Base-by-base conservation (phyloP, 2,113 vertebrate genomes). In the Bufo bufo region DNA sequence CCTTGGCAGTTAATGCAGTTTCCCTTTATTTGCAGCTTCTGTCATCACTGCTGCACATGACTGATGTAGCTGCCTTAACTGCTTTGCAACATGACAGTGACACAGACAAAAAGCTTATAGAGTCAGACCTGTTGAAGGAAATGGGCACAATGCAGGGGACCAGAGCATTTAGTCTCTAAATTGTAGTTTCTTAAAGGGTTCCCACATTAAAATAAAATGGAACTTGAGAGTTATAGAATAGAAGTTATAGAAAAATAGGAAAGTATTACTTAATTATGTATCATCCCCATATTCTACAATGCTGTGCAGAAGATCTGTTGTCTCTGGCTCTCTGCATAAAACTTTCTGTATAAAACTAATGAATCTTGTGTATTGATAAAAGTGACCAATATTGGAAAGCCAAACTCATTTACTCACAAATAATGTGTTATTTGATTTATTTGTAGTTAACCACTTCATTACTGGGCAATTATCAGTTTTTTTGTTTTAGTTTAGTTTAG, bases 71-170 rank as follows among this genome's bases (percentile, higher is more conserved):
- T 93, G 90, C 89, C 89, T 92, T 90, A 86, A 90, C 49, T 88
- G 61, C 89, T 92, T 93, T 92, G 87, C 45, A 91, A 82, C 77
- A 61, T 92, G 93, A 91, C 89, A 89, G 69, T 93, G 87, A 92
- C 90, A 90, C 80, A 92, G 92, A 93, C 92, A 90, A 94, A 93
- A 86, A 82, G 79, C 80, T 92, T 92, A 87, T 92, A 92, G 82
- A 91, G 89, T 86, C 84, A 90, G 17, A 91, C 89, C 89, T 90
- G 89, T 69, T 89, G 90, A 65, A 90, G 87, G 92, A 90, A 91
- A 89, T 83, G 86, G 87, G 90, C 85, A 85, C 82, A 86, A 50
- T 13, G 85, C 23, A 23, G 86, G 78, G 85, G 91, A 63, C 12
- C 74, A 65, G 12, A 86, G 78, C 7, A 16, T 45, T 72, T 72